Evolutionary conservation across 1,140 invertebrate genomes (phyloP), one percentile per base, ranked within the genome.

Genomic region (Geopemphigus sp.): DNA sequence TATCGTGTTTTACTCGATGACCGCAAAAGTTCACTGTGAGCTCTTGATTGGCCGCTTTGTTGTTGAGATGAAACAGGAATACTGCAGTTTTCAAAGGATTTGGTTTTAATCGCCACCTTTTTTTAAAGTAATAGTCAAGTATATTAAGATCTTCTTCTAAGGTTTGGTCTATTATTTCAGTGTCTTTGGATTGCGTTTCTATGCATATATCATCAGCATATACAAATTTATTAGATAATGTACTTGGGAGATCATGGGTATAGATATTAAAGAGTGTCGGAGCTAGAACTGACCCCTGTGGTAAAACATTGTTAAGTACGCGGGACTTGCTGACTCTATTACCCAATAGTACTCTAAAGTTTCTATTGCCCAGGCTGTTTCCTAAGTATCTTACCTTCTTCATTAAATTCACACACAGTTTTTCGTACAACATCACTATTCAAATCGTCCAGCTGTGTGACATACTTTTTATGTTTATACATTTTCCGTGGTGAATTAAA

Each of bases 281-380:
- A 47, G 78, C 78, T 54, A 80, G 47, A 11, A 80, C 78, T 29
- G 80, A 80, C 22, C 80, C 64, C 32, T 70, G 80, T 32, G 26
- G 50, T 1, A 70, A 19, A 5, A 47, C 61, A 68, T 80, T 80
- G 19, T 80, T 80, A n/a, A 68, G 63, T 56, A 59, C 39, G 45
- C 59, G 63, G 19, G 26, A n/a, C 19, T n/a, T 66, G 39, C 2
- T 45, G 15, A 19, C 39, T 39, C 19, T 32, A 45, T 68, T 12
- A 22, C 66, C 66, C 12, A 70, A 6, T 22, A 47, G 12, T 22
- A 50, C 19, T 70, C 45, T 39, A 47, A n/a, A 50, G 22, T 70
- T 70, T 70, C 11, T 50, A 22, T 70, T 70, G 19, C 45, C 45
- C 19, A 50, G 19, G 22, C 66, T 70, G 26, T 70, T 45, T 45